These are phyloP conservation scores for Megalops cyprinoides DNA, from an alignment of 2,797 vertebrate species.

Conservation along the genomic window DNA sequence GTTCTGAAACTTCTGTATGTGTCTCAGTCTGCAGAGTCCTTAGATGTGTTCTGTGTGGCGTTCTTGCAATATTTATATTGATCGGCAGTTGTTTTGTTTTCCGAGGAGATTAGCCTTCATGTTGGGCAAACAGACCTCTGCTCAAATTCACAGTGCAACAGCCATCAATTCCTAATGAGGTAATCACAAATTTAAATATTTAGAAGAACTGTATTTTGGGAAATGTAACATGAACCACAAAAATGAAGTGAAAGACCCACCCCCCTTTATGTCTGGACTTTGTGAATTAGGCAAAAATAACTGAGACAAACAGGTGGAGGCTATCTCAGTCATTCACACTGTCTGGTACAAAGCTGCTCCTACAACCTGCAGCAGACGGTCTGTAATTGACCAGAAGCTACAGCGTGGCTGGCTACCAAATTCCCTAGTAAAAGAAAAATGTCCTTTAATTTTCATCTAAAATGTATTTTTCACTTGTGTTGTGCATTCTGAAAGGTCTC, in stretches of 20 bases:
- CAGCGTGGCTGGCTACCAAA: constrained; percentile 63
- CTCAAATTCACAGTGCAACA: constrained; percentile 59
- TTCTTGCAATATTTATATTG: neutral
- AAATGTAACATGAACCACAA: constrained; percentile 67
- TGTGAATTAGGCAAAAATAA: constrained; percentile 54
- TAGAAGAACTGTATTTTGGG: constrained; percentile 68
- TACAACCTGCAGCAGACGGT: constrained; percentile 23
- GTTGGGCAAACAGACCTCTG: constrained; percentile 64
- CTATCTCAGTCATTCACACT: constrained; percentile 61
- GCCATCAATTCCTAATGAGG: constrained; percentile 75
- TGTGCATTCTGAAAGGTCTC: constrained; percentile 66
- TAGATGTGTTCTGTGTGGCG: constrained; percentile 14
- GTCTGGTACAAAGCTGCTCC: constrained; percentile 9
- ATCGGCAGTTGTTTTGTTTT: constrained; percentile 61
- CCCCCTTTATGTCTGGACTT: constrained; percentile 32
- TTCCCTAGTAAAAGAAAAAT: constrained; percentile 74
- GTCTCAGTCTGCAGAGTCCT: constrained; percentile 19
- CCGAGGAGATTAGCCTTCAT: constrained; percentile 42
- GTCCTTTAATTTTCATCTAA: constrained; percentile 65
- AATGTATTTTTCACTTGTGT: constrained; percentile 71
- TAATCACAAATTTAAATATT: constrained; percentile 68
- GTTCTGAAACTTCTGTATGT: neutral
- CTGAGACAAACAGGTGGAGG: constrained; percentile 68
- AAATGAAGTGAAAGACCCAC: constrained; percentile 57
- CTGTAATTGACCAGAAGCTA: constrained; percentile 64